Conservation (phyloP, 2,113 vertebrate genomes). For the Sarotherodon lohbergeri region DNA sequence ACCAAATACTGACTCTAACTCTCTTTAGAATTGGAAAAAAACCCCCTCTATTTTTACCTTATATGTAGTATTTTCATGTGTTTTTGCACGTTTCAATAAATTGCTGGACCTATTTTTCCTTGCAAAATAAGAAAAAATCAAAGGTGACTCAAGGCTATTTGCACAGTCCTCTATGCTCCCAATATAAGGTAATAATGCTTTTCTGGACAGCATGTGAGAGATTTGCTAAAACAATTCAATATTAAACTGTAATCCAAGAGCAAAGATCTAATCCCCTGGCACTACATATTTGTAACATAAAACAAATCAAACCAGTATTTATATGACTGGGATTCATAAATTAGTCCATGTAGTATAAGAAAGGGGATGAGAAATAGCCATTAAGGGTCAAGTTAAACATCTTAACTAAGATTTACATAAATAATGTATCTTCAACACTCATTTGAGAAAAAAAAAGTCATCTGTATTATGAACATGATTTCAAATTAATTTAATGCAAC, state of each 20-base stretch:
- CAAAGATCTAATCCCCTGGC: background rate
- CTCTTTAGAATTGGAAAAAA: background rate
- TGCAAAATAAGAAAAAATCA: background rate
- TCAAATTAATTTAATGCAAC: background rate
- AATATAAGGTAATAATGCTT: constrained; percentile 12
- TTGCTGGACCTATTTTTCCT: background rate
- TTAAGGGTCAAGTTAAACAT: background rate
- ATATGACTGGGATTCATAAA: background rate
- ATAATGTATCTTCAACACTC: background rate
- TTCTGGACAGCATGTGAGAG: background rate
- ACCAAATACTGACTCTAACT: background rate
- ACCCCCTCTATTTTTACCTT: fast-evolving
- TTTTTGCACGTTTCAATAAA: background rate
- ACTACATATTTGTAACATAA: background rate
- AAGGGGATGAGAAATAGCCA: background rate
- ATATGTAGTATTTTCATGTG: background rate
- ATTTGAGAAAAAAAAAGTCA: background rate
- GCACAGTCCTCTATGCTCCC: background rate
- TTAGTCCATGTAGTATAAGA: background rate
- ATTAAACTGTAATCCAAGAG: background rate
- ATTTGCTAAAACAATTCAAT: background rate
- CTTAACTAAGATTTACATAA: background rate
- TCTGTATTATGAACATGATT: background rate
- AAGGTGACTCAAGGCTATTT: background rate
- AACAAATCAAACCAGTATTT: background rate